These are phyloP conservation scores for Lasioglossum pauxillum DNA, from an alignment of 2,888 invertebrate species.

Conservation along the genomic window DNA sequence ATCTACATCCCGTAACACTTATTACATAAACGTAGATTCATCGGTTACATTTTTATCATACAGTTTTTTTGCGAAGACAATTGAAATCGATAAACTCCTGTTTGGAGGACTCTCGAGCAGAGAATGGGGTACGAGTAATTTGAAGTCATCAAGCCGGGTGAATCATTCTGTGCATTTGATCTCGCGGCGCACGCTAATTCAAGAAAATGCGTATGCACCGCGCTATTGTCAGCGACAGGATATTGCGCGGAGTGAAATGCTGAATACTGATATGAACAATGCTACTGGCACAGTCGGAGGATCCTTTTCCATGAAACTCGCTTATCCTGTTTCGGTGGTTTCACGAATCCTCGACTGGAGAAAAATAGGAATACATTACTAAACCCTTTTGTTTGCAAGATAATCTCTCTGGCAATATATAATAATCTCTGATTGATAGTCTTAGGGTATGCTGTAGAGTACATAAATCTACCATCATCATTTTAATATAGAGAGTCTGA, in stretches of 20 bases:
- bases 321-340: not conserved
- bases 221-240: not conserved
- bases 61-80: not conserved
- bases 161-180: not conserved
- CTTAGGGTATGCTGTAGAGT: not conserved
- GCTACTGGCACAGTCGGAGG: not conserved
- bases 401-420: not conserved
- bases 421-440: not conserved
- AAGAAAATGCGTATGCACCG: constrained; percentile 10
- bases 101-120: not conserved
- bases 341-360: not conserved
- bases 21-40: not conserved
- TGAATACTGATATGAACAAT: constrained; percentile 11
- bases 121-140: not conserved
- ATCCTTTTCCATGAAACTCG: not conserved
- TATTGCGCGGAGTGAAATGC: not conserved
- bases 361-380: not conserved
- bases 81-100: not conserved
- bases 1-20: not conserved
- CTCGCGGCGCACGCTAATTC: not conserved
- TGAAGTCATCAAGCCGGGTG: constrained; percentile 2
- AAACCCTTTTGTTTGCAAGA: not conserved
- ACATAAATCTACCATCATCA: not conserved
- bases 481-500: not conserved
- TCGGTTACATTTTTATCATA: not conserved